Evolutionary conservation across 35 echinoderm and acorn worm species (phyloP), one percentile per base, ranked within the genome.

Genomic region (Anneissia japonica): DNA sequence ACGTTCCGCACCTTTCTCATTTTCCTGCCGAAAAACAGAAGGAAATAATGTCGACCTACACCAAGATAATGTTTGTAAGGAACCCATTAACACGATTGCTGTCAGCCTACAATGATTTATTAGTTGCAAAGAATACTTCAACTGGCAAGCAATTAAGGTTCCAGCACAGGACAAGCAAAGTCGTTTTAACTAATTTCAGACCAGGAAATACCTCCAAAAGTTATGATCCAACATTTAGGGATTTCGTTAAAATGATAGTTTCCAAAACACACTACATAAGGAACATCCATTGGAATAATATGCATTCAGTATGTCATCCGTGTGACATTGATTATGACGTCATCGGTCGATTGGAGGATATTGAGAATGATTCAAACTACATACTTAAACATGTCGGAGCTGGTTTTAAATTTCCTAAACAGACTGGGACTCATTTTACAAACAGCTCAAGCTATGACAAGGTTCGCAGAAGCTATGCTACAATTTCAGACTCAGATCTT

Each of bases 21-120:
- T 56, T 36, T 33, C 5, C 13, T 76, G 29, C 73, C 34, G 19
- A 77, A 32, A 83, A 81, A 73, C 73, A 79, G 26, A 16, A 40
- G 32, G 38, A 79, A 40, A 39, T 88, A 0, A 73, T 88, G 43
- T 37, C 84, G 32, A 46, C 46, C 30, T 93, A 93, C 36, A 79
- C 75, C 14, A 93, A 79, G 46, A 88, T 93, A 26, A 38, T 93
- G 55, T 82, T 93, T 41, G 86, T 85, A 29, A 81, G 91, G 21
- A 81, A 93, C 85, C 91, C 91, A 7, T 88, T 93, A 74, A 76
- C 80, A 34, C 86, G 91, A 21, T 35, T 93, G 5, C 33, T 93
- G 9, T 93, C 91, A 12, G 91, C 91, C 19, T 93, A 41, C 41
- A 82, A 79, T 26, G 76, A 93, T 33, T 88, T 88, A 73, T 46